A percentile compares a stretch with the other conserved stretches of the same genome.
Evolutionary conservation across 2,113 vertebrate species (phyloP).

Genomic region (Callopanchax toddi): DNA sequence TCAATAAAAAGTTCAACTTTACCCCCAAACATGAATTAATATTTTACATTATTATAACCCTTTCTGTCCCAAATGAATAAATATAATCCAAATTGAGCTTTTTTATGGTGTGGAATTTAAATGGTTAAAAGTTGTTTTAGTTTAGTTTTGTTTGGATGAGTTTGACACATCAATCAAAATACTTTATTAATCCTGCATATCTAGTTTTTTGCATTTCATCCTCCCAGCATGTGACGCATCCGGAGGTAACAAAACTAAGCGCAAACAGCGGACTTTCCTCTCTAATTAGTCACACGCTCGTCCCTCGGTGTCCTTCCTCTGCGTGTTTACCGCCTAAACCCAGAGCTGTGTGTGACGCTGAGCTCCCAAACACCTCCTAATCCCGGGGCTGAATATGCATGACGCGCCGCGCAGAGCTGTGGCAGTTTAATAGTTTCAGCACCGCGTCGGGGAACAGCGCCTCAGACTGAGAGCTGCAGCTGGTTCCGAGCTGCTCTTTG

Average conservation of each 20-base stretch:
- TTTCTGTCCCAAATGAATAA: too few species aligned
- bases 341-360: constrained; percentile 41
- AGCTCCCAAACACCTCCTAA: constrained; percentile 46
- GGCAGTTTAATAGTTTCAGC: constrained; percentile 57
- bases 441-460: constrained; percentile 61
- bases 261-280: constrained; percentile 3
- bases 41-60: too few species aligned
- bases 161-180: neutral
- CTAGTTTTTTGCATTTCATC: constrained; percentile 20
- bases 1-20: too few species aligned
- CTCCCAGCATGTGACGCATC: constrained; percentile 1
- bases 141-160: too few species aligned
- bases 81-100: too few species aligned
- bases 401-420: constrained; percentile 30
- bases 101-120: too few species aligned
- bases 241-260: neutral
- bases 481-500: constrained; percentile 39
- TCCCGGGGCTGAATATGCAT: constrained; percentile 62
- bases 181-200: too few species aligned
- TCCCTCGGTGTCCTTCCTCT: constrained; percentile 31
- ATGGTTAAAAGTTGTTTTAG: too few species aligned
- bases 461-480: constrained; percentile 41
- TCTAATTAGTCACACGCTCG: neutral
- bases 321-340: constrained; percentile 36
- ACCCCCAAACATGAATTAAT: too few species aligned